Base-by-base conservation (phyloP, 1,140 invertebrate genomes). In the Papilio helenus region DNA sequence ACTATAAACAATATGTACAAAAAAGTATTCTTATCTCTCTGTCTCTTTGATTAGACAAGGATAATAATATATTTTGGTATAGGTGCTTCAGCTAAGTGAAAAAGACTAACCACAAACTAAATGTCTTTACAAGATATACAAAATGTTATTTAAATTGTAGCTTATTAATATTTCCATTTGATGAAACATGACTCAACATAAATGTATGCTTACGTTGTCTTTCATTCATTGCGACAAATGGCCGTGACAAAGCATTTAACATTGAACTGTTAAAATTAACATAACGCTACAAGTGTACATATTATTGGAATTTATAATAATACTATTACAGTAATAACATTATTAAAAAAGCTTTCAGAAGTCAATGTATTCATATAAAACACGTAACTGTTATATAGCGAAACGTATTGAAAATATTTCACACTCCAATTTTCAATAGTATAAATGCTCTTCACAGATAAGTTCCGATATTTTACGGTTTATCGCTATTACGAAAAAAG, bases 181-280 rank as follows among this genome's bases (percentile, higher is more conserved):
- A 55, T 55, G 20, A 55, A 55, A 55, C 51, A 55, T 55, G 51
- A 55, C n/a, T n/a, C 51, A 55, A 55, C 18, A 55, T n/a, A 14
- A 29, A 65, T 68, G 26, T 34, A 1, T 18, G 61, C 14, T 49
- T 51, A 20, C n/a, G 44, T 46, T 72, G 34, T 74, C 72, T 51
- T 74, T 49, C 39, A 46, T 49, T 74, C 18, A 44, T 39, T 44
- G 71, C 39, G n/a, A 23, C 72, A 74, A 46, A 49, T 29, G 72
- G 23, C 72, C 72, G 23, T 74, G 72, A 74, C 72, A 26, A 74
- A 74, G 42, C 42, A 74, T 74, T 74, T 74, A 73, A 74, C 44
- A 49, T 74, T 74, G 72, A 74, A 74, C 44, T 44, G 72, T 74
- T 23, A 49, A 42, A 74, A 74, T 74, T 29, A 74, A 49, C 20